Conservation (phyloP, 2,888 invertebrate species). For the Shargacucullia verbasci region DNA sequence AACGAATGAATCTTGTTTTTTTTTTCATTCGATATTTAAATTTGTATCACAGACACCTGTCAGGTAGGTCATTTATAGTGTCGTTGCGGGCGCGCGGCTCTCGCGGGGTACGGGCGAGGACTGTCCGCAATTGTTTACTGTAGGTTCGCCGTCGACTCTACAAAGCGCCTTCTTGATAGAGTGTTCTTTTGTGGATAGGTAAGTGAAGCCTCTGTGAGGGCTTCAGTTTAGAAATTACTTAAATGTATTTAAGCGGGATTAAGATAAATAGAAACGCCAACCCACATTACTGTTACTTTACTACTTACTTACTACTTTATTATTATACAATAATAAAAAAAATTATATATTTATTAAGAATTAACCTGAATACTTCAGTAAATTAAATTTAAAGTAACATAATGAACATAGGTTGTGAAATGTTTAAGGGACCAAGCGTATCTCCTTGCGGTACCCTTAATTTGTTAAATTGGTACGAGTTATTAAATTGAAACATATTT, state of each 20-base stretch:
- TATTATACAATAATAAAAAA: too few species aligned
- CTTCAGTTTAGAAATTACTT: too few species aligned
- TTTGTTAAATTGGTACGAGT: neutral
- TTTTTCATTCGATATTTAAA: constrained; percentile 62
- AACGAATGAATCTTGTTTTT: constrained; percentile 77
- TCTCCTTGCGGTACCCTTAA: constrained; percentile 5
- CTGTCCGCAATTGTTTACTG: constrained; percentile 86
- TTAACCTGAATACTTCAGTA: too few species aligned
- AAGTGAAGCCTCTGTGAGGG: constrained; percentile 59
- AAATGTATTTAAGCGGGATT: too few species aligned
- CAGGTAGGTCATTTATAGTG: constrained; percentile 64
- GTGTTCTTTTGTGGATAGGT: constrained; percentile 49
- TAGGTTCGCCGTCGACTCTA: constrained; percentile 68
- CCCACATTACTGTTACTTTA: too few species aligned
- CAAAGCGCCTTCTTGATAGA: constrained; percentile 68
- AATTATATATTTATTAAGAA: too few species aligned
- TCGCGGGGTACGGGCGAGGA: constrained; percentile 80
- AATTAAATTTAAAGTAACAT: too few species aligned
- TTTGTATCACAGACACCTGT: constrained; percentile 72
- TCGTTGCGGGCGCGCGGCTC: constrained; percentile 67
- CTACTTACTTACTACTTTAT: too few species aligned
- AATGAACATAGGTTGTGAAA: neutral
- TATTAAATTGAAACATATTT: too few species aligned
- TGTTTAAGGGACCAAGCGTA: neutral
- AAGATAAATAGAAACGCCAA: too few species aligned